Evolutionary conservation across 2,113 vertebrate genomes (phyloP), one percentile per base, ranked within the genome.

Genomic region (Psilopsiagon aurifrons): DNA sequence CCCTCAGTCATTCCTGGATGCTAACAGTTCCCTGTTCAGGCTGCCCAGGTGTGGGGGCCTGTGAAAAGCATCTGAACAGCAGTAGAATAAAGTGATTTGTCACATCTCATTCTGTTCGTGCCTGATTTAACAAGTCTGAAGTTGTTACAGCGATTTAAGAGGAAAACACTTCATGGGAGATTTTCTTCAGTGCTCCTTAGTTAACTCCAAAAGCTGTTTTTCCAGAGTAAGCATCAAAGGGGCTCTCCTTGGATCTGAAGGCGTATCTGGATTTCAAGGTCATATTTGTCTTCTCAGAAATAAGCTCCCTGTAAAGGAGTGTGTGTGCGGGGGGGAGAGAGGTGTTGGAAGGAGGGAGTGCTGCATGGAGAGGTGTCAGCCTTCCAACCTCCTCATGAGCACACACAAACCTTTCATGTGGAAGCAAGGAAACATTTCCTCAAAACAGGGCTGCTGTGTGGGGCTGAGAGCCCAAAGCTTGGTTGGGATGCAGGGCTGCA

Each of bases 91-190:
- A 47, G 41, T 3, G 1, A 24, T 47, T 29, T 76, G 22, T 62
- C 67, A 11, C 3, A 0, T 9, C 60, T 43, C 5, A 0, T 73
- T 67, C 35, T 74, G 22, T 68, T 68, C 11, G 1, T 47, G 12
- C 46, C 46, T 15, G 41, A 39, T 54, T 55, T 55, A 54, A 55
- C 74, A 49, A 44, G 74, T 20, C 74, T 74, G 46, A 62, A 68
- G 47, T 17, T 55, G 39, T 84, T 68, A 9, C 0, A 18, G 52
- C 23, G 79, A 49, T 80, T 79, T 55, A 47, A 47, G 20, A 17
- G 47, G 46, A 62, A 37, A 74, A 43, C 8, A 4, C 27, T 68
- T 25, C 15, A 8, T 1, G 13, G 29, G 29, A 39, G 52, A 12
- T 25, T 33, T 37, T 28, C 41, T 73, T 25, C 31, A 13, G 67